phyloP scores from a whole-genome alignment of 2,888 invertebrate species.

The Trissolcus japonicus region DNA sequence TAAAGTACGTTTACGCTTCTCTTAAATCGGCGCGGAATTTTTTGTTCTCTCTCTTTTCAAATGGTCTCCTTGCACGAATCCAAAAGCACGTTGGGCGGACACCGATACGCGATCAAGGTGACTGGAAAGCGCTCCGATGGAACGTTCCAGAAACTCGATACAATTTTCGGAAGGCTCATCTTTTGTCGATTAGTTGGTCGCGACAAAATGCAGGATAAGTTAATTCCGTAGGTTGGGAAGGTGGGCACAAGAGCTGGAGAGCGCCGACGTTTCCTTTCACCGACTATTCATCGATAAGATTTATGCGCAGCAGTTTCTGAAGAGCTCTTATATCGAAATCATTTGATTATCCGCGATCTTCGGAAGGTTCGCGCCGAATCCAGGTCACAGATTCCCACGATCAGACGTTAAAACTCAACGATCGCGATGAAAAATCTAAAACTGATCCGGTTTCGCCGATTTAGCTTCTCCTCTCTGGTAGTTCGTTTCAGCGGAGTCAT shows the following conservation, averaged over 20 bases:
- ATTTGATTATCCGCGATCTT: conserved; percentile 22
- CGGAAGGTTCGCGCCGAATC: conserved; percentile 10
- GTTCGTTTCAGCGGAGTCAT: background rate
- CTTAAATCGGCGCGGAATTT: conserved; percentile 38
- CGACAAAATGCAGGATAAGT: conserved; percentile 21
- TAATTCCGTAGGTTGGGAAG: conserved; percentile 48
- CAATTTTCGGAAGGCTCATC: background rate
- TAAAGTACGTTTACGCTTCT: conserved; percentile 32
- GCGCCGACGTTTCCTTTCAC: conserved; percentile 55
- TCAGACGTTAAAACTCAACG: conserved; percentile 8
- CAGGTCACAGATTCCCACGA: conserved; percentile 25
- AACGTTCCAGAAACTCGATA: conserved; percentile 1
- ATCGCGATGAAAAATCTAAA: conserved; percentile 6
- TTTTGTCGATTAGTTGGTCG: conserved; percentile 33
- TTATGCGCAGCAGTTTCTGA: conserved; percentile 26
- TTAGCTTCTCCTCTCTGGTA: background rate
- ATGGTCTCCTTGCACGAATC: conserved; percentile 37
- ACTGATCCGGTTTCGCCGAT: conserved; percentile 4
- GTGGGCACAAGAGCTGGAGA: conserved; percentile 16
- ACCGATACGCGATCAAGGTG: conserved; percentile 41
- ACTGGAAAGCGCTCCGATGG: background rate
- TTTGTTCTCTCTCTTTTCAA: conserved; percentile 21
- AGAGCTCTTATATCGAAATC: conserved; percentile 37
- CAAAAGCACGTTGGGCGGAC: conserved; percentile 31
- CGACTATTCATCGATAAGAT: conserved; percentile 49